Evolutionary conservation across 2,113 vertebrate species (phyloP), one percentile per base, ranked within the genome.

Genomic region (Hemibagrus wyckioides): DNA sequence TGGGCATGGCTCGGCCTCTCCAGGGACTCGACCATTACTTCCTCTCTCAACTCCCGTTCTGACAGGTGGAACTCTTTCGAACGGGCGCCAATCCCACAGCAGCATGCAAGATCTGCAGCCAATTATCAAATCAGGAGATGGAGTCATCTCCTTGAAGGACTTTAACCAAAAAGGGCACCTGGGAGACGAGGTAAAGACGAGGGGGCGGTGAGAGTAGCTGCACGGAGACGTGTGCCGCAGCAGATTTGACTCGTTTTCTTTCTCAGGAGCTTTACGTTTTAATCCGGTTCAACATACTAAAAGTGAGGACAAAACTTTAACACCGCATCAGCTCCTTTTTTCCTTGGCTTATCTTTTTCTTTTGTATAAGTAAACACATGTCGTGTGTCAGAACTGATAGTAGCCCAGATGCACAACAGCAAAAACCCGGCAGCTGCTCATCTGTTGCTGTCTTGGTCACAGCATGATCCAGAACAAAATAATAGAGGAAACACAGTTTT

Each of bases 1-100:
- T 63, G 81, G 56, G 90, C 56, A 39, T 44, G 75, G 83, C 84
- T 86, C 89, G 39, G 63, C 87, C 93, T 92, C 93, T 90, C 90
- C 80, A 50, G 91, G 92, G 90, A 90, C 23, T 92, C 81, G 23
- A 90, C 13, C 56, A 80, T 67, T 88, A 89, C 91, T 90, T 89
- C 92, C 86, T 91, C 85, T 90, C 77, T 89, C 92, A 85, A 89
- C 85, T 85, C 91, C 80, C 30, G 84, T 90, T 92, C 92, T 82
- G 86, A 91, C 91, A 92, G 87, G 90, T 25, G 89, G 82, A 91
- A 90, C 83, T 87, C 7, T n/a, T 87, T 80, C 65, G 85, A 85
- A 79, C 59, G 13, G 71, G n/a, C 52, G 63, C 80, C 61, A 65
- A 56, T 83, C 80, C 69, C 87, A 79, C 33, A 52, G 84, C 36